Base-by-base conservation (phyloP, 92 coral and sea anemone species). In the Diadumene lineata region DNA sequence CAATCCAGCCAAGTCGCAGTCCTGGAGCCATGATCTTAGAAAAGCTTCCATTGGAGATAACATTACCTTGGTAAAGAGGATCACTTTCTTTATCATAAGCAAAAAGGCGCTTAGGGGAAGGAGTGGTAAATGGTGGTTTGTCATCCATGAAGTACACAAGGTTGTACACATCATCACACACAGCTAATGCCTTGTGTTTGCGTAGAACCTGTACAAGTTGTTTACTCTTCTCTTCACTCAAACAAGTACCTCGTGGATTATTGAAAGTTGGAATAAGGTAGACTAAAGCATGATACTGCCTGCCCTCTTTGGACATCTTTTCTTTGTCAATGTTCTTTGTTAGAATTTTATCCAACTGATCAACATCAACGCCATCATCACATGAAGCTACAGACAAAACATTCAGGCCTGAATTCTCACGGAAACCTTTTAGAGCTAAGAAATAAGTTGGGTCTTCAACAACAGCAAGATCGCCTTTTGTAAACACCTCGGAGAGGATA, bases 381-480 rank as follows among this genome's bases (percentile, higher is more conserved):
- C 92, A 94, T 18, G 82, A 75, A 1, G 98, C 82, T 32, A 94
- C 84, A 21, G 89, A 79, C 32, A 92, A 28, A 43, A 91, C 81
- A 29, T 86, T 94, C 90, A 94, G 78, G 28, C 81, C 76, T 23
- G 78, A 55, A 60, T 88, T 92, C 7, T 84, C 80, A 18, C 26
- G 31, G 29, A 94, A 43, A 10, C 77, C 81, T 56, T 38, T 81
- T 0, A 88, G 34, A 11, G 85, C 92, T 73, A 91, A 62, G 58
- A 89, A 92, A 60, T 88, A 94, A 17, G 98, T 80, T 10, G 98
- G 98, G 25, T 94, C 98, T 61, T 94, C 98, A 19, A 88, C 97
- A 75, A 94, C 81, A 11, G 78, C 97, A 43, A 81, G 26, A 70
- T 88, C 97, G 33, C 94, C 97, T 34, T 68, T 64, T 61, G 84